Base-by-base conservation (phyloP, 2,888 invertebrate species). In the Liopterus haemorrhoidalis region DNA sequence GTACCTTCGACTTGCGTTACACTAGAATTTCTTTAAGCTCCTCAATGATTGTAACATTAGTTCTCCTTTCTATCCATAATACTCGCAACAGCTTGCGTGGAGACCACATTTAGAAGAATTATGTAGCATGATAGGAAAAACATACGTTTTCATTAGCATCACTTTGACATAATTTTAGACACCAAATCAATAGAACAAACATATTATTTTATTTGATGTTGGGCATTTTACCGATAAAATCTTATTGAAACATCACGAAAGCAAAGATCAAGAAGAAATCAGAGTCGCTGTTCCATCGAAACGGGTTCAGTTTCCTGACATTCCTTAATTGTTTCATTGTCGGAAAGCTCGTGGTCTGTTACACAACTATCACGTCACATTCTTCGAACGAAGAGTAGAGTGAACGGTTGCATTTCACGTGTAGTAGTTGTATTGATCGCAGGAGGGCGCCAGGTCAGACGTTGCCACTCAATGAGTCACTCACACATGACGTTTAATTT, bases 401-500 rank as follows among this genome's bases (percentile, higher is more conserved):
- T 25, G 25, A 25, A 25, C 11, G 25, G 11, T 11, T 25, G n/a
- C 25, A 25, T 25, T 22, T 22, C 6, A n/a, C n/a, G n/a, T n/a
- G n/a, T n/a, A n/a, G n/a, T n/a, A 11, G n/a, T 25, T 14, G 8
- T 16, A 15, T 15, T 18, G 33, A 20, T 33, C 15, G 33, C 18
- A 12, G 20, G 33, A 18, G 18, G 20, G 18, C 19, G 33, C 18
- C 20, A 18, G 9, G 36, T 21, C 14, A 36, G 14, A 16, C 41
- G 28, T 24, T 36, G 35, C 27, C 42, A 42, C 45, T 45, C 46
- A 44, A 48, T 43, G 54, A 55, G 53, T 54, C 56, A 52, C 53
- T 53, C 51, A 54, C 55, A 53, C 51, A 53, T 52, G 54, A 54
- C 53, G 55, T 57, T 56, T 56, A 57, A 57, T 57, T 56, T 56